Conservation (phyloP, 2,888 invertebrate genomes). For the Eupithecia abbreviata region DNA sequence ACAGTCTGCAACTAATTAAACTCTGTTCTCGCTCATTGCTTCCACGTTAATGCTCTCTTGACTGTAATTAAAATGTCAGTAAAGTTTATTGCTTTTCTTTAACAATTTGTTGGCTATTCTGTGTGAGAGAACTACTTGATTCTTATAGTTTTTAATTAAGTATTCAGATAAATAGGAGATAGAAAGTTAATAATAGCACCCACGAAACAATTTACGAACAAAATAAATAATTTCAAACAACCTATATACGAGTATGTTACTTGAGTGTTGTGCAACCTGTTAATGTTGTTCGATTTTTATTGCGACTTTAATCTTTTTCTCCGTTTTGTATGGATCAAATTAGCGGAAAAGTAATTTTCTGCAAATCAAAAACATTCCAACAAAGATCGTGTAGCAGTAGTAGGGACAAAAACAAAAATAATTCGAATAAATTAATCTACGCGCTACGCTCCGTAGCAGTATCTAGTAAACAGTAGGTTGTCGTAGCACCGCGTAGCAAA, state of each 20-base stretch:
- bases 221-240: not conserved
- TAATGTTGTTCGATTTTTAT: not conserved
- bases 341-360: not conserved
- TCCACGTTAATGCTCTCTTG: constrained; percentile 13
- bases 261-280: not conserved
- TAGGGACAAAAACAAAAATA: not conserved
- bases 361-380: not conserved
- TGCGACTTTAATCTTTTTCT: not conserved
- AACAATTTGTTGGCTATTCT: constrained; percentile 13
- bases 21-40: constrained; percentile 16
- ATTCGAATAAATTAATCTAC: no score
- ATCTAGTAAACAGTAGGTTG: not conserved
- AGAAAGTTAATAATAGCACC: not conserved
- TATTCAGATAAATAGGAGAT: not conserved
- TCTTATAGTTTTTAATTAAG: not conserved
- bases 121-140: not conserved
- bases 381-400: not conserved
- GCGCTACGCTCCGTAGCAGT: not conserved
- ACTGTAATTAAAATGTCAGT: constrained; percentile 28
- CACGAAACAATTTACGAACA: no score
- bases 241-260: no score
- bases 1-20: constrained; percentile 29
- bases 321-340: not conserved
- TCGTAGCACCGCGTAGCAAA: not conserved
- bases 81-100: constrained; percentile 25